These are phyloP conservation scores for Momotus momota DNA, from an alignment of 2,797 vertebrate species.

Conservation along the genomic window DNA sequence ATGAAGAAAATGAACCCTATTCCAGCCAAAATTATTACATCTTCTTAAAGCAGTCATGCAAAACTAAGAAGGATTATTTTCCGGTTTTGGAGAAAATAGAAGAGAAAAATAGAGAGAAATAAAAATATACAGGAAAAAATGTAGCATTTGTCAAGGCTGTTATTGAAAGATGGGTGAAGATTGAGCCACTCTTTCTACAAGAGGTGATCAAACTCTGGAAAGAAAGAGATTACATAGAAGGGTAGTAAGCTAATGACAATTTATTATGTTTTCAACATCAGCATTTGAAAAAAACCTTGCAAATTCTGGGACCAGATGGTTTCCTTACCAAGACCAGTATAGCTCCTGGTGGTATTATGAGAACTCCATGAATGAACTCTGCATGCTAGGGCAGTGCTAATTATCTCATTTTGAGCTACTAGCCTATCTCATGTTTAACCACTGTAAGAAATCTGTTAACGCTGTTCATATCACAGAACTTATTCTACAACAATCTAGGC, in stretches of 20 bases:
- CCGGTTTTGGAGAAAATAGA: background rate
- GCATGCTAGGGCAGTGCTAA: background rate
- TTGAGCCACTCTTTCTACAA: background rate
- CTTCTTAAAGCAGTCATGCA: background rate
- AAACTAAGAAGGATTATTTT: background rate
- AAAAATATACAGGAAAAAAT: background rate
- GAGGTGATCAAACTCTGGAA: background rate
- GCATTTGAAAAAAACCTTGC: background rate
- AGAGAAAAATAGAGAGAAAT: background rate
- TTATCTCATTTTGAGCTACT: background rate
- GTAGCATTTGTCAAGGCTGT: background rate
- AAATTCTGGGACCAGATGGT: background rate
- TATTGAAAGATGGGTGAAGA: background rate
- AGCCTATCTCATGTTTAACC: background rate
- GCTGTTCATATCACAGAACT: background rate
- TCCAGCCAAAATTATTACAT: background rate
- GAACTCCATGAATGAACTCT: background rate
- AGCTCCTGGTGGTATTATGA: background rate
- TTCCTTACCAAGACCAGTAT: background rate
- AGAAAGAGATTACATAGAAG: background rate
- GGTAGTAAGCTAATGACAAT: background rate
- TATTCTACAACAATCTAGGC: background rate
- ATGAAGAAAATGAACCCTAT: background rate
- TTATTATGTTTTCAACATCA: background rate
- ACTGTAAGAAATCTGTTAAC: background rate